Conservation (phyloP, 2,888 invertebrate species). For the Hyalella azteca region DNA sequence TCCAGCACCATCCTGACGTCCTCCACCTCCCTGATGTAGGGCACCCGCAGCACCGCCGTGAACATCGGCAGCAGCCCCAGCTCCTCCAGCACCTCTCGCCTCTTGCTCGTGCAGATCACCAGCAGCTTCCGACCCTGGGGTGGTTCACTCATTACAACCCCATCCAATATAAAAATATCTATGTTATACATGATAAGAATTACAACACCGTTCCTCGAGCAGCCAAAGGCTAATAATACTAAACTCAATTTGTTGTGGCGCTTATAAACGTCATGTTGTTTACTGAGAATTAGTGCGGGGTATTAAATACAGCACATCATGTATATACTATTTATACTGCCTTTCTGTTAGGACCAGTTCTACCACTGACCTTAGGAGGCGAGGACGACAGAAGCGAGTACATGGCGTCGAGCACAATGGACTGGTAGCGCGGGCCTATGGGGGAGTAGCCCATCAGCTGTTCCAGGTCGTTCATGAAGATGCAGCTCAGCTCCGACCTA, state of each 20-base stretch:
- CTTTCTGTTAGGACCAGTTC: no score
- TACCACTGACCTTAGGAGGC: conserved; percentile 84
- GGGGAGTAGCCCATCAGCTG: conserved; percentile 95
- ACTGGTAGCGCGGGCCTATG: conserved; percentile 97
- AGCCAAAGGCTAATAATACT: no score
- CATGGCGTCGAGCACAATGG: conserved; percentile 92
- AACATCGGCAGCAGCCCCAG: conserved; percentile 55
- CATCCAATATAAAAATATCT: no score
- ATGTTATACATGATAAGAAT: no score
- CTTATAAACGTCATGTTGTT: no score
- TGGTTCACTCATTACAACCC: no score
- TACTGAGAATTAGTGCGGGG: no score
- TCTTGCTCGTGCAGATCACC: conserved; percentile 57
- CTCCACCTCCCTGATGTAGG: conserved; percentile 52
- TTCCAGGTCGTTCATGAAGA: conserved; percentile 97
- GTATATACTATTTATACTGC: no score
- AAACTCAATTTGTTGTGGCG: no score
- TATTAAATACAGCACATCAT: no score
- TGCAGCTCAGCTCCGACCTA: conserved; percentile 92
- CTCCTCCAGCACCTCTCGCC: conserved; percentile 54
- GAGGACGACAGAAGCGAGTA: conserved; percentile 92
- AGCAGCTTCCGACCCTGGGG: conserved; percentile 53
- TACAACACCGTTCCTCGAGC: no score
- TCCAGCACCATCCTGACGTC: conserved; percentile 55
- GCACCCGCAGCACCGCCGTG: conserved; percentile 57